phyloP scores from a whole-genome alignment of 2,888 invertebrate genomes.

The Hydrotaea cyrtoneurina region DNA sequence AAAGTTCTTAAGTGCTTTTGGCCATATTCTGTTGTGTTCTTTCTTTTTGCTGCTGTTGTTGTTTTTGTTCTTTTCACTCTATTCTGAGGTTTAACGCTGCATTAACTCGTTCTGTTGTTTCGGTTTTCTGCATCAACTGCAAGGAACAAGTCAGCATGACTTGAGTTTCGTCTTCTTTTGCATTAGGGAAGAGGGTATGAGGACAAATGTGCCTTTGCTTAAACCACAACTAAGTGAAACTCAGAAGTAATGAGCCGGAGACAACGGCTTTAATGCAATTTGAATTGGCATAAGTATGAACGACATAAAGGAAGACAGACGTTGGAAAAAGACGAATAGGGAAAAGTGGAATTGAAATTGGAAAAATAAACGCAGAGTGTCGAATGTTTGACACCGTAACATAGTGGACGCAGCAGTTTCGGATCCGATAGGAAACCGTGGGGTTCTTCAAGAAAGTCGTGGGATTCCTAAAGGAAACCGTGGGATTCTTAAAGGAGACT shows the following conservation, averaged over 20 bases:
- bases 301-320: not conserved
- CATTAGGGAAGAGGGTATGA: no score
- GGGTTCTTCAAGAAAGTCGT: no score
- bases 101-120: slow-evolving; percentile 33
- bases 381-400: no score
- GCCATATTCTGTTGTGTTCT: no score
- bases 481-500: no score
- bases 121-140: not conserved
- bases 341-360: no score
- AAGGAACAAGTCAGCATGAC: not conserved
- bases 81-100: slow-evolving; percentile 51
- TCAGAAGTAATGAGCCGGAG: not conserved
- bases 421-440: no score
- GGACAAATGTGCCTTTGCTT: not conserved
- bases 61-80: slow-evolving; percentile 19
- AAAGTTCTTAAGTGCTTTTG: slow-evolving; percentile 38
- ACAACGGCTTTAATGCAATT: not conserved
- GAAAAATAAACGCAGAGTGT: no score
- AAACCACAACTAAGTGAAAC: not conserved
- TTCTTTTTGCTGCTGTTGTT: not conserved
- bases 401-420: no score
- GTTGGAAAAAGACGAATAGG: no score
- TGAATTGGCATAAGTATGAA: not conserved
- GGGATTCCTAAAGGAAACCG: no score
- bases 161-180: not conserved